Conservation (phyloP, 2,113 vertebrate genomes). For the Aldabrachelys gigantea region DNA sequence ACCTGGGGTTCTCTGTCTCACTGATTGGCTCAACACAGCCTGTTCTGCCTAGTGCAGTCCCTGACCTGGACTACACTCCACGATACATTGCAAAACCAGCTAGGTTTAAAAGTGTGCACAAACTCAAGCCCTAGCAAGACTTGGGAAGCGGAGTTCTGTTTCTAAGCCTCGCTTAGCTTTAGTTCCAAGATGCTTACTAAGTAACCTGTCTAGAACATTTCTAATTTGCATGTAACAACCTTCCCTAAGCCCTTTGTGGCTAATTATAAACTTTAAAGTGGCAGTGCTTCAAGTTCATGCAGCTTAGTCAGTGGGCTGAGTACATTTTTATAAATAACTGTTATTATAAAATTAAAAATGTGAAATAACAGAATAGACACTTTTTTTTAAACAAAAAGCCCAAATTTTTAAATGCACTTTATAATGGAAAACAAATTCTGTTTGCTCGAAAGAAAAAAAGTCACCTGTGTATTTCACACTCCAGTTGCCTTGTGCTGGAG, state of each 20-base stretch:
- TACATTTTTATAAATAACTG: neutral
- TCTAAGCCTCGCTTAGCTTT: neutral
- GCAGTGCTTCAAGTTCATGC: neutral
- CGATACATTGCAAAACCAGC: rapidly evolving
- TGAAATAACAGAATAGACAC: neutral
- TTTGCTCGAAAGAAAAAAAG: neutral
- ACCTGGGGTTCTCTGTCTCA: neutral
- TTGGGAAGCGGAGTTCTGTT: neutral
- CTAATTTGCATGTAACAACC: neutral
- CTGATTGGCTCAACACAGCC: neutral
- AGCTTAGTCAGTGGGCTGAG: neutral
- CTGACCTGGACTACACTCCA: neutral
- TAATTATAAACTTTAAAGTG: neutral
- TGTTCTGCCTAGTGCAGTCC: neutral
- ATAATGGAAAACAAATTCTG: neutral
- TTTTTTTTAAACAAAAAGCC: neutral
- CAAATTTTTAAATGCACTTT: neutral
- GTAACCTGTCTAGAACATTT: neutral
- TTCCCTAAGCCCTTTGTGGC: neutral
- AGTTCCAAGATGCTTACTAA: neutral
- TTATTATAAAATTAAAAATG: constrained; percentile 34
- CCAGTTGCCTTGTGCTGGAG: neutral
- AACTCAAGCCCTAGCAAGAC: neutral
- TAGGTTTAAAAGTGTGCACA: neutral
- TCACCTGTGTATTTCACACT: constrained; percentile 40